Evolutionary conservation across 2,888 invertebrate genomes (phyloP), one percentile per base, ranked within the genome.

Genomic region (Meloe dianella): DNA sequence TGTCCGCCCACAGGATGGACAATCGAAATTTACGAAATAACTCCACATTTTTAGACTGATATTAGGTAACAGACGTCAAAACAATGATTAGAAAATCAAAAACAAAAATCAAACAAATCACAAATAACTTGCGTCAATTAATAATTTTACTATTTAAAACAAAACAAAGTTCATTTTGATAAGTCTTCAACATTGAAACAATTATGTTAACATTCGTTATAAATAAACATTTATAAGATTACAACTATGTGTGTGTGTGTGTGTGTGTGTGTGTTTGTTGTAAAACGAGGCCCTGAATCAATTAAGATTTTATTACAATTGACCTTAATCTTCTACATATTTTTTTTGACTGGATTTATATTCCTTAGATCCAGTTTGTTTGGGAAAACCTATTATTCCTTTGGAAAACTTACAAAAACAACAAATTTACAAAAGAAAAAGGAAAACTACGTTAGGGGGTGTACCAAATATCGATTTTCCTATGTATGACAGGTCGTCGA

Each of bases 401-500:
- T 9, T 41, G 41, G 4, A 8, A 41, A 41, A 17, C 1, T 41
- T 6, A n/a, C 14, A 14, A 35, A 35, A 35, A 35, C 2, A 2
- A 14, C 35, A 17, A 10, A 32, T 32, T 32, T 32, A 6, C 8
- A 32, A 32, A 32, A n/a, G 30, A 20, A 54, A 12, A 54, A 54
- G 17, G 30, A 14, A 17, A 41, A 17, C 10, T n/a, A n/a, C n/a
- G n/a, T n/a, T n/a, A n/a, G n/a, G n/a, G 30, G n/a, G 5, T 30
- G 17, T 29, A 20, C 10, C 8, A 57, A 17, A 35, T 32, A 58
- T 32, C 17, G 61, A 67, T 67, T 47, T 47, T 10, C 64, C 56
- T 61, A 54, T 62, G n/a, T n/a, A 17, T 24, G 9, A 20, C 12
- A 51, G 67, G 67, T 67, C 67, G 61, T 61, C 60, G 67, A 62